Conservation (phyloP, 2,888 invertebrate genomes). For the Amiota communis region DNA sequence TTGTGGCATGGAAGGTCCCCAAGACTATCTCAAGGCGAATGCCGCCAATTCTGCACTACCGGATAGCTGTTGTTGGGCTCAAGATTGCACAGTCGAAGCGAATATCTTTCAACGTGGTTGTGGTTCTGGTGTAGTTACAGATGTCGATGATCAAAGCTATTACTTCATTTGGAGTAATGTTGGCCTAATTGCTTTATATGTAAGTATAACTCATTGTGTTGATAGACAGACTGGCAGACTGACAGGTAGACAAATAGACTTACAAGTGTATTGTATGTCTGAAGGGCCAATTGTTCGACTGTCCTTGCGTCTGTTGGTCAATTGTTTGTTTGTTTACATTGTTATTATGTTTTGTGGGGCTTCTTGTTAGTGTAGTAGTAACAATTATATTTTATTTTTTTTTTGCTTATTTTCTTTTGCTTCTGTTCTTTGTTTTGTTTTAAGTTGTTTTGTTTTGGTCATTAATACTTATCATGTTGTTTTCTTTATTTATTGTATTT, state of each 20-base stretch:
- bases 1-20: constrained; percentile 61
- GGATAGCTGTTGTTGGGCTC: constrained; percentile 59
- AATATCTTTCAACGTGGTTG: constrained; percentile 62
- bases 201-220: constrained; percentile 27
- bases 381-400: constrained; percentile 13
- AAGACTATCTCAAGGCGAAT: constrained; percentile 59
- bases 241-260: not conserved
- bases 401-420: constrained; percentile 25
- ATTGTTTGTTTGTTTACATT: constrained; percentile 8
- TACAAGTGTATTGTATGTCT: not conserved
- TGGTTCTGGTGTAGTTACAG: constrained; percentile 39
- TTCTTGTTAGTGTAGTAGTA: constrained; percentile 6
- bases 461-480: not conserved
- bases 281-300: not conserved
- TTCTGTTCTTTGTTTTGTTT: not conserved
- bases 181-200: constrained; percentile 54
- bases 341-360: constrained; percentile 14
- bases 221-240: not conserved
- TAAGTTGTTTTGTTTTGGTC: not conserved
- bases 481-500: not conserved
- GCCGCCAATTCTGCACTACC: constrained; percentile 55
- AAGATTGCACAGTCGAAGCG: constrained; percentile 55
- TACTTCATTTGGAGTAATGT: constrained; percentile 49
- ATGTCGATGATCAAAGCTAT: constrained; percentile 48
- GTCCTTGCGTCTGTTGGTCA: not conserved